Percentiles rank a stretch among this genome's conserved stretches.
phyloP scores from a whole-genome alignment of 1,140 invertebrate genomes.

The Drosophila repletoides region DNA sequence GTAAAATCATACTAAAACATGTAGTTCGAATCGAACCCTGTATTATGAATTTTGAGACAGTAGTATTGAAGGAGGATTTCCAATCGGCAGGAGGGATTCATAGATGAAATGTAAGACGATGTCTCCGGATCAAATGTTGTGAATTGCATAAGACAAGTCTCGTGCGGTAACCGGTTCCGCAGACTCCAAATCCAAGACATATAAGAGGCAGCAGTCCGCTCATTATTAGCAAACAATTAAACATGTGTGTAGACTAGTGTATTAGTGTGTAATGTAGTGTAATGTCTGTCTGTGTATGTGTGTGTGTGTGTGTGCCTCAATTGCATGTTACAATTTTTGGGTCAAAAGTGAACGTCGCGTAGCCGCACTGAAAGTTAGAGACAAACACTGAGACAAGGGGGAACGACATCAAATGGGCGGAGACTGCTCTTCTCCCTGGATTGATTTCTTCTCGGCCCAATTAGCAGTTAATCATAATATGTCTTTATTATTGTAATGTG shows the following conservation, averaged over 20 bases:
- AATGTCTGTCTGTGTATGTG: slow-evolving; percentile 4
- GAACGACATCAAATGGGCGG: slow-evolving; percentile 5
- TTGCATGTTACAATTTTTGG: slow-evolving; percentile 80
- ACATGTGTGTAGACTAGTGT: slow-evolving; percentile 31
- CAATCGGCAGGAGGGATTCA: too few species aligned
- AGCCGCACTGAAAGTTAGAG: background rate
- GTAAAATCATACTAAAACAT: too few species aligned
- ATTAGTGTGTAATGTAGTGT: slow-evolving; percentile 7
- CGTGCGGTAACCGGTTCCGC: slow-evolving; percentile 59
- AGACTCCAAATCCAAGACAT: slow-evolving; percentile 31
- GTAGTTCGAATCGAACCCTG: too few species aligned
- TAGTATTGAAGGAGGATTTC: too few species aligned
- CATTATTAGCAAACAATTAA: slow-evolving; percentile 62
- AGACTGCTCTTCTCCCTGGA: slow-evolving; percentile 1
- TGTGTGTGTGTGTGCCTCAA: slow-evolving; percentile 38
- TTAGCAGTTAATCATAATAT: slow-evolving; percentile 17
- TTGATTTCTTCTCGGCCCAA: slow-evolving; percentile 18
- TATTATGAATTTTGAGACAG: too few species aligned
- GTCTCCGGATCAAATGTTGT: slow-evolving; percentile 51
- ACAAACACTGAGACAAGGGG: background rate
- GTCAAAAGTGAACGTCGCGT: slow-evolving; percentile 80
- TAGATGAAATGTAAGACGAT: too few species aligned
- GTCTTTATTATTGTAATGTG: background rate
- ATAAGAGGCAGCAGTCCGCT: slow-evolving; percentile 19
- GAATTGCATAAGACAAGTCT: slow-evolving; percentile 47